These are phyloP conservation scores for Bryconaethiops microstoma DNA, from an alignment of 2,797 vertebrate species.

Conservation along the genomic window DNA sequence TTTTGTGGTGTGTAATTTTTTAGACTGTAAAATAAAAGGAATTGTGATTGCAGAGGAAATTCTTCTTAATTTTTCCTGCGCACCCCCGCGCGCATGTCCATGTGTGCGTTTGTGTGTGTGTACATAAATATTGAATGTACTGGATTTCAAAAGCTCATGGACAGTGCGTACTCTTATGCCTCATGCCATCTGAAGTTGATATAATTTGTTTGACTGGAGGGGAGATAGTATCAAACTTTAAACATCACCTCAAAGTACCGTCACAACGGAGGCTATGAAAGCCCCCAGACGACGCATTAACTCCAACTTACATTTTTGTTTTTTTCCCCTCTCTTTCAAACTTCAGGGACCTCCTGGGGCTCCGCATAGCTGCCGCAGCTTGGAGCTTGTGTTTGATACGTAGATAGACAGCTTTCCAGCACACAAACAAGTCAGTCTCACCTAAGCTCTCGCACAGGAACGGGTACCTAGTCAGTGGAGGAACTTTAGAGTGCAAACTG, in stretches of 20 bases:
- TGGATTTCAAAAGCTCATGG: conserved; percentile 39
- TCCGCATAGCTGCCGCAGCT: not conserved
- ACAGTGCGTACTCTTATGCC: not conserved
- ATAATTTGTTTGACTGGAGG: conserved; percentile 49
- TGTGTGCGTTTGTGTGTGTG: not conserved
- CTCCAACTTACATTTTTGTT: not conserved
- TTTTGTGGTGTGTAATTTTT: not conserved
- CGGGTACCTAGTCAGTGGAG: not conserved
- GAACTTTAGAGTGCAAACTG: not conserved
- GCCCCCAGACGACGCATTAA: not conserved
- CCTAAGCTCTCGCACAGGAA: conserved; percentile 39
- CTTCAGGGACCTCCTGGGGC: not conserved
- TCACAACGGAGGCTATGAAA: conserved; percentile 11
- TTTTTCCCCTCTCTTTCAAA: not conserved
- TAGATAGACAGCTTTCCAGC: conserved; percentile 39
- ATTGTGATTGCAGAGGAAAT: not conserved
- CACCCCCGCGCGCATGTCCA: too few species aligned
- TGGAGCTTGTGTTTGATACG: not conserved
- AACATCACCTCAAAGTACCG: conserved; percentile 39
- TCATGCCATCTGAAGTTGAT: conserved; percentile 32
- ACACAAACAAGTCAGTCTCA: conserved; percentile 35
- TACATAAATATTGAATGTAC: conserved; percentile 44
- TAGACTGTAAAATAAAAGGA: not conserved
- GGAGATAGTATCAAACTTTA: conserved; percentile 29
- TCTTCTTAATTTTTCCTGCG: conserved; percentile 4